Evolutionary conservation across 2,888 invertebrate species (phyloP).

Genomic region (Hypercompe scribonia): DNA sequence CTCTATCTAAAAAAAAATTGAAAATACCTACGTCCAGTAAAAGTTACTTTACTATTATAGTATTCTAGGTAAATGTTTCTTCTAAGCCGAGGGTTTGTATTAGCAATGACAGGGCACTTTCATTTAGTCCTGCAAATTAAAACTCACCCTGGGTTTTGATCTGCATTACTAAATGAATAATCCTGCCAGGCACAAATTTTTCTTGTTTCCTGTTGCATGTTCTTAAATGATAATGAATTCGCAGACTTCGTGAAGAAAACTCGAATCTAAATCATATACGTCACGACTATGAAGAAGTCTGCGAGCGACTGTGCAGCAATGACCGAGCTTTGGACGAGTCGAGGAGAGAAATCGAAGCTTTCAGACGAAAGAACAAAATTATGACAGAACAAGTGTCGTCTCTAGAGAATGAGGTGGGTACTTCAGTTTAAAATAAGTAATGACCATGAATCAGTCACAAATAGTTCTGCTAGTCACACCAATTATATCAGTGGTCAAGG

Average conservation of each 20-base stretch:
- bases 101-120: too few relatives aligned
- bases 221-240: background rate
- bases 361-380: conserved; percentile 49
- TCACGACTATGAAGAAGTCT: conserved; percentile 75
- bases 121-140: too few relatives aligned
- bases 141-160: too few relatives aligned
- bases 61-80: background rate
- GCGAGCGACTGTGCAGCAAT: conserved; percentile 66
- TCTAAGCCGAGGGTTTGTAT: background rate
- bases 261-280: conserved; percentile 60
- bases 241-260: conserved; percentile 78
- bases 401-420: conserved; percentile 68
- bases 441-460: background rate
- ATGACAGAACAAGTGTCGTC: conserved; percentile 60
- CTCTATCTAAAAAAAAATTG: too few relatives aligned
- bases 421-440: background rate
- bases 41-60: background rate
- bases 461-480: too few relatives aligned
- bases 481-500: too few relatives aligned
- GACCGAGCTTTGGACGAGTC: conserved; percentile 65
- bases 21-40: background rate
- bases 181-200: background rate
- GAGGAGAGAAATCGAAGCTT: conserved; percentile 63
- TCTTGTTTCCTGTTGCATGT: background rate
- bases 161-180: background rate